phyloP scores from a whole-genome alignment of 1,140 invertebrate species.

The Plectus sambesii region DNA sequence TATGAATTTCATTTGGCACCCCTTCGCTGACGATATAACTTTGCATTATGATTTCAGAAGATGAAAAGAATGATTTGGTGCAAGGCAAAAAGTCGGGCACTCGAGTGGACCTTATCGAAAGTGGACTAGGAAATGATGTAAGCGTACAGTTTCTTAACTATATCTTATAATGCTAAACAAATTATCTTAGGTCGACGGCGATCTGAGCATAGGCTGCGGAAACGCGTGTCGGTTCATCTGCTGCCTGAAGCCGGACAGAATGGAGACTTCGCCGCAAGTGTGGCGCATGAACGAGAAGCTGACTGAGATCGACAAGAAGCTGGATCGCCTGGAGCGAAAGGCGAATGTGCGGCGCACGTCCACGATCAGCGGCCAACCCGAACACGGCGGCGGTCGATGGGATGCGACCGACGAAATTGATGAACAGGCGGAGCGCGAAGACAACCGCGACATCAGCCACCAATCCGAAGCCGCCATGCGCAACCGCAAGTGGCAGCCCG shows the following conservation, averaged over 20 bases:
- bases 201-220: constrained; percentile 40
- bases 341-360: constrained; percentile 14
- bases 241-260: constrained; percentile 31
- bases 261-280: constrained; percentile 27
- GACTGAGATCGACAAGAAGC: constrained; percentile 33
- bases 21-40: too few relatives aligned
- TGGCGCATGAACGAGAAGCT: constrained; percentile 34
- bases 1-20: too few relatives aligned
- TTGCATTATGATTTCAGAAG: constrained; percentile 5
- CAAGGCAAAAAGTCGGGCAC: constrained; percentile 14
- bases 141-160: too few relatives aligned
- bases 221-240: constrained; percentile 34
- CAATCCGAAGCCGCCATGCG: constrained; percentile 35
- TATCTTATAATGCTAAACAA: too few relatives aligned
- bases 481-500: constrained; percentile 33
- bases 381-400: constrained; percentile 21
- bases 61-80: background rate
- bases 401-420: constrained; percentile 23
- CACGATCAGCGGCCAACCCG: constrained; percentile 13
- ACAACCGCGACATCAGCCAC: constrained; percentile 29
- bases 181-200: constrained; percentile 31
- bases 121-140: constrained; percentile 15
- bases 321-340: constrained; percentile 32
- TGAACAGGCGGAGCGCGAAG: constrained; percentile 28
- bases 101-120: constrained; percentile 25